Conservation (phyloP, 2,113 vertebrate genomes). For the Sorex araneus region DNA sequence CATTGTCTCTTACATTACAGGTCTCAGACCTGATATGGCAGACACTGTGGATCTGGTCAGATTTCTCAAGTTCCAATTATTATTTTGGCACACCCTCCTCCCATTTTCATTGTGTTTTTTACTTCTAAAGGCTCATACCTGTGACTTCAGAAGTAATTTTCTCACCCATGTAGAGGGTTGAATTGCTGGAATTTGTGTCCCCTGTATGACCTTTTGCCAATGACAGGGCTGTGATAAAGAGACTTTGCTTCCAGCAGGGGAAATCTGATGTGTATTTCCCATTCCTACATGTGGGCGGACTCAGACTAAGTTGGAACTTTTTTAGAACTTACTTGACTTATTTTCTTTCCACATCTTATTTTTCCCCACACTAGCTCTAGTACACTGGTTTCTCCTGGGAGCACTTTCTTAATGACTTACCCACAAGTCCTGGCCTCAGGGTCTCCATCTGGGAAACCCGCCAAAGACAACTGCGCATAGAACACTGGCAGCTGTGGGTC, state of each 20-base stretch:
- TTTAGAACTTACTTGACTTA: not conserved
- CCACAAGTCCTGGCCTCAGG: not conserved
- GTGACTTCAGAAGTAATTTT: not conserved
- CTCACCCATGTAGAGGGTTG: not conserved
- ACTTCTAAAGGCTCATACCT: not conserved
- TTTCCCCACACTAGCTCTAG: not conserved
- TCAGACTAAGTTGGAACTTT: not conserved
- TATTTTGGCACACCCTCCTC: not conserved
- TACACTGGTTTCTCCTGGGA: not conserved
- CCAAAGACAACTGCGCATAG: not conserved
- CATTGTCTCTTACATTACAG: not conserved
- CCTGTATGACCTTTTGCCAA: not conserved
- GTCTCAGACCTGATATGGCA: not conserved
- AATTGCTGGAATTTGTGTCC: not conserved
- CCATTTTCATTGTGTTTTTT: not conserved
- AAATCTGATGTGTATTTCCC: not conserved
- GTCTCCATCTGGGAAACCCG: not conserved
- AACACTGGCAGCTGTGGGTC: not conserved
- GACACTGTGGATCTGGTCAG: not conserved
- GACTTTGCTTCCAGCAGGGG: not conserved
- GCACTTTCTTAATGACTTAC: conserved; percentile 21
- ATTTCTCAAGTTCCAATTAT: not conserved
- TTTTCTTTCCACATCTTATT: not conserved
- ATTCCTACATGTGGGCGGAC: not conserved
- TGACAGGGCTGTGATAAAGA: not conserved